Base-by-base conservation (phyloP, 2,113 vertebrate species). In the Cranoglanis bouderius region DNA sequence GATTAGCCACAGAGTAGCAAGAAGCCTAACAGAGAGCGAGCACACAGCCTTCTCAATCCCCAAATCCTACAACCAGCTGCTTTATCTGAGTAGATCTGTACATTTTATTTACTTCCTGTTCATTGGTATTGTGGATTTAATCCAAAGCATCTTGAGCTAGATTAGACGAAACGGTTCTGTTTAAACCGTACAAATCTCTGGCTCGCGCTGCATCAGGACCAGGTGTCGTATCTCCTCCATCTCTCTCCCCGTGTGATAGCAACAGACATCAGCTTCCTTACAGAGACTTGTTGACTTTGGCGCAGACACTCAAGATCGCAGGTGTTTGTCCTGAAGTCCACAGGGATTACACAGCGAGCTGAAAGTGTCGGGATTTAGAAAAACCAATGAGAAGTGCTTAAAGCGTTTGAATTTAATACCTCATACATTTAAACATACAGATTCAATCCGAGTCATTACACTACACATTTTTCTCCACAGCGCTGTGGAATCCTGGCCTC, bases 191-290 rank as follows among this genome's bases (percentile, higher is more conserved):
- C 40, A 46, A 29, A 26, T 29, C 40, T 26, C 74, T 9, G 40
- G 74, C 74, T 46, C 9, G 4, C 26, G 74, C 74, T 77, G 24
- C 74, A 49, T 49, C 40, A 77, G 43, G 74, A 14, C 74, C 74
- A 46, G 74, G 40, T 77, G 43, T 88, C 87, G 85, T 74, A n/a
- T 82, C 89, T 86, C 75, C 12, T 75, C 38, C 14, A 10, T 57
- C 51, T 5, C 35, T 19, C 55, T 51, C 38, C 70, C 51, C 35
- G 35, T 74, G 35, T 40, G 70, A 74, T 10, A 40, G 35, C 35
- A 46, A 40, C 21, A 77, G 21, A 29, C 40, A 13, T 14, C 9
- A 29, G 40, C 40, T 24, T 77, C 40, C 46, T 77, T 49, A 77
- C 43, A 12, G 19, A 75, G 72, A 43, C 19, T 40, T 43, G 3